A percentile compares a stretch with the other conserved stretches of the same genome.
phyloP scores from a whole-genome alignment of 2,888 invertebrate species.

The Coenonympha arcania region DNA sequence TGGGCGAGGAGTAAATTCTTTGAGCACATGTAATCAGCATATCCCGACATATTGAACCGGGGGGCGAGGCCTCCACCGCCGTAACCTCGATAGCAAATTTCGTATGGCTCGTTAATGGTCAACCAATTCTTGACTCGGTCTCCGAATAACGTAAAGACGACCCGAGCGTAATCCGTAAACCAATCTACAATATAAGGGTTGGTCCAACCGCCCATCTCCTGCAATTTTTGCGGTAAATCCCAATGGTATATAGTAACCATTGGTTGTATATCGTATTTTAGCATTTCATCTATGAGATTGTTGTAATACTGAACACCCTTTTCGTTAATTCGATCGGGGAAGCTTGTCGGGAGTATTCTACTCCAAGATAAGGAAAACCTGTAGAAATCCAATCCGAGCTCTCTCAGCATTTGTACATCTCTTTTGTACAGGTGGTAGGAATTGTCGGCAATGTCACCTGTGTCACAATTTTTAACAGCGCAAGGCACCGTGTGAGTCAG shows the following conservation, averaged over 20 bases:
- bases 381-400: constrained; percentile 55
- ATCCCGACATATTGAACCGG: constrained; percentile 42
- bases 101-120: constrained; percentile 67
- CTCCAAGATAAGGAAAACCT: constrained; percentile 75
- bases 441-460: constrained; percentile 72
- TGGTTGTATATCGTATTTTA: constrained; percentile 71
- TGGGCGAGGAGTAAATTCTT: constrained; percentile 68
- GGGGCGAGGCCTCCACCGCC: constrained; percentile 37
- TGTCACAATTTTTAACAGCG: constrained; percentile 61
- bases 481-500: constrained; percentile 58
- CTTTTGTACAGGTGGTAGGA: constrained; percentile 72
- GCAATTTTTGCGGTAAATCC: constrained; percentile 59
- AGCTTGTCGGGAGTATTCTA: constrained; percentile 72
- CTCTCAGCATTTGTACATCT: constrained; percentile 48
- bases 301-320: constrained; percentile 36
- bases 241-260: constrained; percentile 65
- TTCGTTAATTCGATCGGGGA: constrained; percentile 59
- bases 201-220: constrained; percentile 63
- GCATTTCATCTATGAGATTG: constrained; percentile 62
- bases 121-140: constrained; percentile 61
- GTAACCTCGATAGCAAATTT: constrained; percentile 47
- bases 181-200: constrained; percentile 48
- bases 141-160: constrained; percentile 47
- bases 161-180: constrained; percentile 49
- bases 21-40: constrained; percentile 57